Evolutionary conservation across 1,140 invertebrate species (phyloP), one percentile per base, ranked within the genome.

Genomic region (Brachystomella parvula): DNA sequence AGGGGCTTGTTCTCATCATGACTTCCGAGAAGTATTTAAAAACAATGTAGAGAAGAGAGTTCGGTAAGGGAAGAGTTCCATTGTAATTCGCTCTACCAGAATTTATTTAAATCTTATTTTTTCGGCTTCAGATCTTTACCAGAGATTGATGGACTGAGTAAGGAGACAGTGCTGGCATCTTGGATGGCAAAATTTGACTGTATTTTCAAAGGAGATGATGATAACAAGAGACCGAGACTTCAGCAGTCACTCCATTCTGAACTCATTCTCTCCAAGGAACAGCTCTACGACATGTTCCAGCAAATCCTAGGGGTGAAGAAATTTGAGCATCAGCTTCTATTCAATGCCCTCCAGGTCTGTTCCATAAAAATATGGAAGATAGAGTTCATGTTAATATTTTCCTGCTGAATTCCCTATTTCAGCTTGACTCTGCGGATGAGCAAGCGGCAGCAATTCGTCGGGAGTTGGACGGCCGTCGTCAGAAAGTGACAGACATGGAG

Each of bases 161-260:
- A 99, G 84, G 96, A 99, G 81, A 98, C 96, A 58, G 95, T 99
- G 28, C 81, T 98, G 73, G 96, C 93, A 60, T 97, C 95, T 58
- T 99, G 96, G 96, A 90, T 99, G 86, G 92, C 94, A 35, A 99
- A 99, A 82, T 98, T 98, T 80, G 97, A 99, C 82, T 93, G 93
- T 78, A 98, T 99, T 76, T 89, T 97, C 76, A 95, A 96, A 81
- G 94, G 89, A 44, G 90, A 94, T 74, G 92, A 94, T 71, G 91
- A 94, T 74, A 84, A 85, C 44, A 92, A 92, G 77, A 82, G 91
- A 77, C 89, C 90, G 39, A 85, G 88, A 76, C 89, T 92, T 81
- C 89, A 91, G 76, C 89, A 90, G 80, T 89, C 88, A 61, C 81
- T 94, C 49, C 92, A 94, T 77, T 91, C 89, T 39, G 94, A 97